Percentiles rank a stretch among this genome's conserved stretches.
Evolutionary conservation across 2,113 vertebrate species (phyloP).

Genomic region (Neogobius melanostomus): DNA sequence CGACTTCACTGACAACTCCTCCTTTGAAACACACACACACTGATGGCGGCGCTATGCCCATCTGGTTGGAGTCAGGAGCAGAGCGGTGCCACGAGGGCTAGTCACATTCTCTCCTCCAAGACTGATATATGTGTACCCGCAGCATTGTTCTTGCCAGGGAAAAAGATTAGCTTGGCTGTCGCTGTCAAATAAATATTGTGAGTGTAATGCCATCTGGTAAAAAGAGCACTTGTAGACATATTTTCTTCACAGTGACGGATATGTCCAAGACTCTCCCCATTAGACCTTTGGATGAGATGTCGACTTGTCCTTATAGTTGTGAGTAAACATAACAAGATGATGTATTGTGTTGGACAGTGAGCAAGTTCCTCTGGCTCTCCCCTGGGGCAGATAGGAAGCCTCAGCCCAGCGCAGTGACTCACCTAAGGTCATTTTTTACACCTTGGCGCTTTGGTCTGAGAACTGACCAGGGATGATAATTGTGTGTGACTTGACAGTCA

Average conservation of each 20-base stretch:
- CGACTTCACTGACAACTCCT: conserved; percentile 38
- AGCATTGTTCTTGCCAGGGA: conserved; percentile 34
- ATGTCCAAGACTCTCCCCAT: conserved; percentile 34
- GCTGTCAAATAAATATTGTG: conserved; percentile 41
- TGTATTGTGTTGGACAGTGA: conserved; percentile 54
- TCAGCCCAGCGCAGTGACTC: conserved; percentile 51
- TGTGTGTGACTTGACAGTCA: conserved; percentile 65
- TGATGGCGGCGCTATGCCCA: conserved; percentile 36
- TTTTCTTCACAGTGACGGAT: conserved; percentile 36
- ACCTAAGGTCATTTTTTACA: conserved; percentile 69
- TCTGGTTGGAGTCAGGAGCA: conserved; percentile 46
- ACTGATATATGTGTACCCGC: conserved; percentile 38
- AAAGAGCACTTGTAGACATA: conserved; percentile 20
- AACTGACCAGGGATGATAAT: conserved; percentile 71
- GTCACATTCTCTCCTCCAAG: conserved; percentile 17
- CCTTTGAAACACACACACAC: conserved; percentile 36
- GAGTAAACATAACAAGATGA: conserved; percentile 63
- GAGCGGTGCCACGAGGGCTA: conserved; percentile 44
- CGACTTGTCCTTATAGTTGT: conserved; percentile 23
- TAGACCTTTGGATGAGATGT: conserved; percentile 29
- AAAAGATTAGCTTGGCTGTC: conserved; percentile 29
- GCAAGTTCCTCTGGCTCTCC: conserved; percentile 42
- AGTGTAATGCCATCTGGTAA: conserved; percentile 34
- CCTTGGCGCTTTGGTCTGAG: conserved; percentile 61
- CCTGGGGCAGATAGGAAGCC: conserved; percentile 39